These are phyloP conservation scores for Mesorhabditis belari DNA, from an alignment of 2,888 invertebrate species.

Conservation along the genomic window DNA sequence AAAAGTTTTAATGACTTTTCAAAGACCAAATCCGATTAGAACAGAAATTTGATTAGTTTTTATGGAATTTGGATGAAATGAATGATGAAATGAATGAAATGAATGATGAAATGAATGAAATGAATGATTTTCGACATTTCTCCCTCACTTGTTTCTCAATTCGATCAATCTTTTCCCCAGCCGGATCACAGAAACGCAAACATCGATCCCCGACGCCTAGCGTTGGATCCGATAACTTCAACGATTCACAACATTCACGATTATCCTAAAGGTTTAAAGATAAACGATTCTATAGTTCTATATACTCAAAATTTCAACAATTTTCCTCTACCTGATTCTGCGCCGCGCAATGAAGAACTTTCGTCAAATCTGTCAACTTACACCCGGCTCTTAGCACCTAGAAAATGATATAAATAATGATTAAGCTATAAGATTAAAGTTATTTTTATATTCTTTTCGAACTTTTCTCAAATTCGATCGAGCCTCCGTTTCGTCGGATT, in stretches of 20 bases:
- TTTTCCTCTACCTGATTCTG: neutral
- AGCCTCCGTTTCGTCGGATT: slow-evolving; percentile 32
- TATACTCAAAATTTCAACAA: too few species aligned
- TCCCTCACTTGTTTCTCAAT: neutral
- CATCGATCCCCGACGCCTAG: slow-evolving; percentile 34
- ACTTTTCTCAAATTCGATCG: slow-evolving; percentile 4
- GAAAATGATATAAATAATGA: too few species aligned
- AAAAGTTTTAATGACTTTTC: too few species aligned
- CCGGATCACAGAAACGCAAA: slow-evolving; percentile 37
- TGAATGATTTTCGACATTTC: neutral
- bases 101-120: too few species aligned
- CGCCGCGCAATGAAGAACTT: neutral
- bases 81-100: too few species aligned
- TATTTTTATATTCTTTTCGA: neutral
- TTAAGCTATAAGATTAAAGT: too few species aligned
- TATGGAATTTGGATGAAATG: too few species aligned
- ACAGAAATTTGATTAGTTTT: too few species aligned
- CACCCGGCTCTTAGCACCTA: neutral
- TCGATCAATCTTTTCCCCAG: slow-evolving; percentile 12
- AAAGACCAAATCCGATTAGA: too few species aligned
- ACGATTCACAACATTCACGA: slow-evolving; percentile 33
- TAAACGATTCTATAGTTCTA: too few species aligned
- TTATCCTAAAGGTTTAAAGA: too few species aligned
- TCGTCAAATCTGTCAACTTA: neutral
- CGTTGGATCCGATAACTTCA: slow-evolving; percentile 30